Base-by-base conservation (phyloP, 2,888 invertebrate species). In the Adineta ricciae region DNA sequence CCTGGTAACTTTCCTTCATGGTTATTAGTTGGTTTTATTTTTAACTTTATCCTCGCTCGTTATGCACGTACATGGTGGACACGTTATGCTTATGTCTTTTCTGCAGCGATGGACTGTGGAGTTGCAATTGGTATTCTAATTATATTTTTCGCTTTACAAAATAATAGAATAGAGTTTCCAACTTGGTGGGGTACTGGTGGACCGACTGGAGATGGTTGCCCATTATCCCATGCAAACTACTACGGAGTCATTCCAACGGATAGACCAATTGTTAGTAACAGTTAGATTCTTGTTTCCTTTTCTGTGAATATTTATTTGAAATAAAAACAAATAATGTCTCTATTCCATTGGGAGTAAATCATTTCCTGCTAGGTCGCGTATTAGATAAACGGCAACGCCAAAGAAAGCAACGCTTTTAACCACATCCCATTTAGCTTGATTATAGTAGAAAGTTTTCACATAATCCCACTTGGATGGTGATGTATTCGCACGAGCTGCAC, bases 11-110 rank as follows among this genome's bases (percentile, higher is more conserved):
- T 41, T 78, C 78, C 78, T 11, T 78, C 78, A 41, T 78, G 78
- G 78, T 78, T 78, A 78, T 41, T 78, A 41, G 41, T 78, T 78
- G 78, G 78, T 24, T 78, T 78, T 78, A 78, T 78, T 19, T 78
- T 78, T 41, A 78, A 78, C 41, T 78, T 78, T 78, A n/a, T 78
- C n/a, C 41, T 78, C n/a, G 24, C 11, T 0, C 38, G 41, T 41
- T 78, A 78, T 78, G 78, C 78, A 41, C 41, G 14, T 11, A 24
- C n/a, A 11, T 78, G 78, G 78, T 78, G 78, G 78, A 38, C 38
- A 38, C 38, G 78, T 24, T 78, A 41, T 78, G 78, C 78, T 24
- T 78, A 78, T 78, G 78, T 78, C 24, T 78, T 78, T n/a, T 78
- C 78, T 24, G 78, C 78, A 21, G 78, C 78, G 11, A 78, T 78